Base-by-base conservation (phyloP, 92 coral and sea anemone species). In the Isaurus tuberculatus region DNA sequence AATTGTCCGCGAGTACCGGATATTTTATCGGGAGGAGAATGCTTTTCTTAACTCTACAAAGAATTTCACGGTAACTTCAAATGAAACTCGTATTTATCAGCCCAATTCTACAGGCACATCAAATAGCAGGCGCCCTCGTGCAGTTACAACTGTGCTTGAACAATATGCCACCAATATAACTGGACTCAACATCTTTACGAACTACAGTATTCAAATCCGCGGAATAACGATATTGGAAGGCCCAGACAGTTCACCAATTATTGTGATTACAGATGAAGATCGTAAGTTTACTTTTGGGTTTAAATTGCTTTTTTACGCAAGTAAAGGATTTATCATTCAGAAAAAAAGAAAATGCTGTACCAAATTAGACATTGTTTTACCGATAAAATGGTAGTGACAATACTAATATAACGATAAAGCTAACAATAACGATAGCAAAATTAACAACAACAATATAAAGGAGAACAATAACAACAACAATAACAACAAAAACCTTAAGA, bases 201-300 rank as follows among this genome's bases (percentile, higher is more conserved):
- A 87, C 51, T 90, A 90, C 55, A 65, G 80, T 2, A 70, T 90
- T 26, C 73, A 20, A 13, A 79, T 90, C 8, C 83, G 86, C 19
- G 91, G 74, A 4, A 44, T 29, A 9, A 90, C 93, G 4, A 81
- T 90, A 17, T 37, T 70, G 1, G 86, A 44, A 19, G 93, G 93
- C 2, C 73, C 80, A 22, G 34, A 25, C 13, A 83, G 81, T 43
- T 70, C 72, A 43, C 77, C 83, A 37, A 75, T 75, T 5, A 20
- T 65, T 9, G 86, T 79, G 22, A 74, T 88, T 10, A 90, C 93
- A 1, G 93, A 82, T 65, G 93, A 90, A 79, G 91, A 83, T 26
- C 48, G 93, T 90, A 87, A 74, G 91, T 43, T 44, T 10, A 13
- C 26, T 72, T 14, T 72, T 34, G 20, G 9, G 31, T 27, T 70